Conservation (phyloP, 92 coral and sea anemone species). For the Porites evermanni region DNA sequence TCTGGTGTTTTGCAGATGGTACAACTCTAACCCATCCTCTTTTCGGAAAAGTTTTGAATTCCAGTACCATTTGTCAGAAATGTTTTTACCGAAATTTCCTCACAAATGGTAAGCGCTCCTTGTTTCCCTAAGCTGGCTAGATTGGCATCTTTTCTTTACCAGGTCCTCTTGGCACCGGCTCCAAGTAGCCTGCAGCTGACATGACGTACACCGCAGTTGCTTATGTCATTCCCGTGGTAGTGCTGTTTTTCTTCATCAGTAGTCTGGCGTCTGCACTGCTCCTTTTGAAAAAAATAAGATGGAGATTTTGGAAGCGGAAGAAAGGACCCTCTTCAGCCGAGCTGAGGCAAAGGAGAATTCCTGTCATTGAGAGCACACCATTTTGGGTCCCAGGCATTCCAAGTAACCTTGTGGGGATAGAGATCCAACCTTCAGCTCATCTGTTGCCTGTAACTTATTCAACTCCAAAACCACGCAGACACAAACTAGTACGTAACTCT, state of each 20-base stretch:
- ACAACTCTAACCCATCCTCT: too few relatives aligned
- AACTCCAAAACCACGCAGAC: constrained; percentile 44
- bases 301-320: constrained; percentile 2
- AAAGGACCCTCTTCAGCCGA: constrained; percentile 50
- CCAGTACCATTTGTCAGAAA: too few relatives aligned
- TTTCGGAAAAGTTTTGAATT: too few relatives aligned
- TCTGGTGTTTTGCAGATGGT: too few relatives aligned
- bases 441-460: constrained; percentile 64
- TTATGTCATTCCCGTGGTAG: constrained; percentile 30
- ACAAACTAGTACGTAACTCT: constrained; percentile 12
- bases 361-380: constrained; percentile 70
- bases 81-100: too few relatives aligned
- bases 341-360: constrained; percentile 52
- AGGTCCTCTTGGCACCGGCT: too few relatives aligned
- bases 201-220: constrained; percentile 20
- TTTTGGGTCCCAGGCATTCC: constrained; percentile 72
- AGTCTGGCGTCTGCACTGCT: constrained; percentile 14
- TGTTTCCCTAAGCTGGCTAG: too few relatives aligned
- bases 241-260: constrained; percentile 12
- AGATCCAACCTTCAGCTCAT: constrained; percentile 73
- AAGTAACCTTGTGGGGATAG: constrained; percentile 63
- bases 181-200: neutral
- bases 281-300: constrained; percentile 29
- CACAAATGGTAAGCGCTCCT: too few relatives aligned
- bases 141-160: too few relatives aligned